phyloP scores from a whole-genome alignment of 2,888 invertebrate genomes.

The Agrilus cyanescens region DNA sequence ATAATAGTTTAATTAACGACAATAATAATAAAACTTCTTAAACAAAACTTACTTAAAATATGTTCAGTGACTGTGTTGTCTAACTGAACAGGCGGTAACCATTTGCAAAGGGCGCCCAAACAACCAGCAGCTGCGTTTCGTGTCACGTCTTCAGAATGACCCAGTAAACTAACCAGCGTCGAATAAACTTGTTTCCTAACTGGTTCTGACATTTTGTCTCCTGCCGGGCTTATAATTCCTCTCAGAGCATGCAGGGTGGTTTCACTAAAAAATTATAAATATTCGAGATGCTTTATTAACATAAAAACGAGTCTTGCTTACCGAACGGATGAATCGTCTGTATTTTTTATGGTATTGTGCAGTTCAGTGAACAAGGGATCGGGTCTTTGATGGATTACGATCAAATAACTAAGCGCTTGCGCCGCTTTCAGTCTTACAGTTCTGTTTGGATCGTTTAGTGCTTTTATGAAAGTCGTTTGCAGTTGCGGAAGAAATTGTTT shows the following conservation, averaged over 20 bases:
- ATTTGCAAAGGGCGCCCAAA: slow-evolving; percentile 71
- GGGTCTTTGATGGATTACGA: slow-evolving; percentile 83
- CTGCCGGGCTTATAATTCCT: slow-evolving; percentile 71
- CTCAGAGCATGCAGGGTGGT: slow-evolving; percentile 87
- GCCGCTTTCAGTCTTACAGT: slow-evolving; percentile 84
- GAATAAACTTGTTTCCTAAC: slow-evolving; percentile 61
- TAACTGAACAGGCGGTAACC: slow-evolving; percentile 63
- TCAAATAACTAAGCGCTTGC: slow-evolving; percentile 73
- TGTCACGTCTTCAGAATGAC: slow-evolving; percentile 68
- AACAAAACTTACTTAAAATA: slow-evolving; percentile 47
- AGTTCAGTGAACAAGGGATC: slow-evolving; percentile 93
- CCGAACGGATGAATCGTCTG: slow-evolving; percentile 69
- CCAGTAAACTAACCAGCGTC: slow-evolving; percentile 56
- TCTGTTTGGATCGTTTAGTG: slow-evolving; percentile 80
- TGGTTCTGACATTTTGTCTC: slow-evolving; percentile 77
- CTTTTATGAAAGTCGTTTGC: slow-evolving; percentile 95
- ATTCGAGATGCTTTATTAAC: neutral
- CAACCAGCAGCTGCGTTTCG: slow-evolving; percentile 79
- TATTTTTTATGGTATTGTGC: slow-evolving; percentile 70
- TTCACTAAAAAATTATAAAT: slow-evolving; percentile 46
- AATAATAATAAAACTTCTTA: no score
- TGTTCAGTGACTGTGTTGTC: slow-evolving; percentile 61
- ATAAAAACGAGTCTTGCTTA: slow-evolving; percentile 7
- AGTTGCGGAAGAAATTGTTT: slow-evolving; percentile 97
- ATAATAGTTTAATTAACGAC: neutral